phyloP scores from a whole-genome alignment of 2,113 vertebrate genomes.

The Erythrolamprus reginae region DNA sequence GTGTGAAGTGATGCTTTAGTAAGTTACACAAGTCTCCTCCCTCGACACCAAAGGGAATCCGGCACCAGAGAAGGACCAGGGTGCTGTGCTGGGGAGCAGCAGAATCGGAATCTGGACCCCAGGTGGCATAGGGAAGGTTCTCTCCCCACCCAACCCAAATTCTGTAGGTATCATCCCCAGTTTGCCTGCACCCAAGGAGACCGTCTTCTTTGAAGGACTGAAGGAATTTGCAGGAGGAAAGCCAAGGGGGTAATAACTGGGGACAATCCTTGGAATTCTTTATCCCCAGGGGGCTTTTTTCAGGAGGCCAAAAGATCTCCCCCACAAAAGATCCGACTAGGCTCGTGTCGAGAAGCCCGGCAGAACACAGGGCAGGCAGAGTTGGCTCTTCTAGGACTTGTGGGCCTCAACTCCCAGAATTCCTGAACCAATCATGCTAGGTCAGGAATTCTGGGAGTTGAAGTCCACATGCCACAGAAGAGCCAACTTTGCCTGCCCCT shows the following conservation, averaged over 20 bases:
- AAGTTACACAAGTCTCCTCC: background rate
- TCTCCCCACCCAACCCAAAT: conserved; percentile 54
- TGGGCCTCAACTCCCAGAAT: no score
- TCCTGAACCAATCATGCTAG: no score
- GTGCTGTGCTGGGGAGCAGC: no score
- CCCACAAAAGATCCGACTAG: no score
- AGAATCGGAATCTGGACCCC: background rate
- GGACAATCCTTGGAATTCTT: background rate
- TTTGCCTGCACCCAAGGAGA: conserved; percentile 2
- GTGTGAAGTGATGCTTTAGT: background rate
- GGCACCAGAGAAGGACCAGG: background rate
- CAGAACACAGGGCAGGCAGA: no score
- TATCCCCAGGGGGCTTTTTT: background rate
- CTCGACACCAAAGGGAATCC: background rate
- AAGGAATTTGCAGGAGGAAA: background rate
- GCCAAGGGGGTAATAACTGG: background rate
- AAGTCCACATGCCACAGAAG: no score
- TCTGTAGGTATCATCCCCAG: conserved; percentile 39
- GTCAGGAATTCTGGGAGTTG: no score
- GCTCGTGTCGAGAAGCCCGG: no score
- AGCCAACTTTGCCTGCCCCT: no score
- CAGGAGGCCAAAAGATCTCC: no score
- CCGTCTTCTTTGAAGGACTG: background rate
- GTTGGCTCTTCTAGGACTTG: no score
- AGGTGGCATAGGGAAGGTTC: conserved; percentile 8